phyloP scores from a whole-genome alignment of 2,888 invertebrate genomes.

The Tetropium fuscum region DNA sequence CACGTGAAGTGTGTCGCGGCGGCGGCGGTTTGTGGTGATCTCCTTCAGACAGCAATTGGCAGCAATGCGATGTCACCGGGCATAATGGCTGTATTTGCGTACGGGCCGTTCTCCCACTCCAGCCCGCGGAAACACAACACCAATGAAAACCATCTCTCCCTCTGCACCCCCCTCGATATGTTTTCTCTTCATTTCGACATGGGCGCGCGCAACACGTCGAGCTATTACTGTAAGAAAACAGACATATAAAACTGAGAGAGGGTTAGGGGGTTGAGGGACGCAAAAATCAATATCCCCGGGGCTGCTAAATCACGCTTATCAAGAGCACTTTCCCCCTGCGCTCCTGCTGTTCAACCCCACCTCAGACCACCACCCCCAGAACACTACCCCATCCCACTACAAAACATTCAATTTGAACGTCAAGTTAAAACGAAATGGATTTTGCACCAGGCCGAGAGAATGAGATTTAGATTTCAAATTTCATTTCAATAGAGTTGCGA shows the following conservation, averaged over 20 bases:
- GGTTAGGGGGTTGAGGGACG: conserved; percentile 66
- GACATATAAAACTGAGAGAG: conserved; percentile 69
- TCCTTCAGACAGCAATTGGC: conserved; percentile 50
- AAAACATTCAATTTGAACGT: conserved; percentile 73
- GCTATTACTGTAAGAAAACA: conserved; percentile 71
- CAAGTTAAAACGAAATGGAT: conserved; percentile 73
- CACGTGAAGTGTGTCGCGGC: conserved; percentile 35
- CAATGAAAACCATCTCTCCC: conserved; percentile 63
- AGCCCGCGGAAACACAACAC: conserved; percentile 64
- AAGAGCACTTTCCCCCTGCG: conserved; percentile 68
- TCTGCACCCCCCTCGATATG: conserved; percentile 60
- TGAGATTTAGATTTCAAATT: conserved; percentile 67
- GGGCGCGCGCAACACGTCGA: conserved; percentile 66
- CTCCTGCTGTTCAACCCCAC: conserved; percentile 57
- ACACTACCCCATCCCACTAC: conserved; percentile 63
- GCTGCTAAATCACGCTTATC: conserved; percentile 81
- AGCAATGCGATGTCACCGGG: conserved; percentile 58
- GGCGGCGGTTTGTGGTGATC: conserved; percentile 42
- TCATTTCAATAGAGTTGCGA: conserved; percentile 46
- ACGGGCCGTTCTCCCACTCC: conserved; percentile 58
- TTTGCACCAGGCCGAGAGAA: conserved; percentile 68
- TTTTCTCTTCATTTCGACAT: conserved; percentile 66
- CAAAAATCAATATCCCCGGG: conserved; percentile 74
- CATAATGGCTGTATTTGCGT: conserved; percentile 66
- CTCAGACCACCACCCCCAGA: conserved; percentile 41